These are phyloP conservation scores for Drosophila fulvimacula DNA, from an alignment of 2,888 invertebrate species.

Conservation along the genomic window DNA sequence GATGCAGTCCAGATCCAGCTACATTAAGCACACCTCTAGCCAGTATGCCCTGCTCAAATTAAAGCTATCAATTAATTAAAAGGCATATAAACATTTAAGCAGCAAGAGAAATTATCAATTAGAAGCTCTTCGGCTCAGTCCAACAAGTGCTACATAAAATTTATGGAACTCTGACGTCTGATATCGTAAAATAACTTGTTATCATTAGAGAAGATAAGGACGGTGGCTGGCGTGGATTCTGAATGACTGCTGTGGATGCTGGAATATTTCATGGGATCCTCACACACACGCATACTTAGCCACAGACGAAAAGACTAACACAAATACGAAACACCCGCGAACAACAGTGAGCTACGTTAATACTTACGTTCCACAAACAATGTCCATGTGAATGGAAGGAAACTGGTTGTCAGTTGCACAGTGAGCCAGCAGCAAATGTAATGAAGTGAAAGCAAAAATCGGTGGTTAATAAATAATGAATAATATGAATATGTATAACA, in stretches of 20 bases:
- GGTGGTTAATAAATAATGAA: no score
- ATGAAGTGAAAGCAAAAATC: background rate
- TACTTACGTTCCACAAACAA: conserved; percentile 73
- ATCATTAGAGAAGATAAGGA: conserved; percentile 67
- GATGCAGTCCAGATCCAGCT: conserved; percentile 3
- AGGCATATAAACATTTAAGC: conserved; percentile 34
- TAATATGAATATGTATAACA: no score
- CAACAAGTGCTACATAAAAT: conserved; percentile 52
- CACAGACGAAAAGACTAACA: background rate
- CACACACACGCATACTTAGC: conserved; percentile 7
- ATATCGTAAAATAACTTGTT: conserved; percentile 57
- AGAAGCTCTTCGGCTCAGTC: conserved; percentile 26
- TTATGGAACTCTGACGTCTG: conserved; percentile 40
- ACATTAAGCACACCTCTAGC: conserved; percentile 8
- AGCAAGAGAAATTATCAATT: conserved; percentile 56
- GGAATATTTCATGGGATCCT: conserved; percentile 55
- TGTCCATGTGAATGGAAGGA: conserved; percentile 76
- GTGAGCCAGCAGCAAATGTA: conserved; percentile 5
- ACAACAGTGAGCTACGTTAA: conserved; percentile 31
- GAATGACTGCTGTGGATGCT: conserved; percentile 53
- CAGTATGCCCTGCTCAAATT: background rate
- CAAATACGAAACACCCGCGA: conserved; percentile 24
- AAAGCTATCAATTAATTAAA: conserved; percentile 61
- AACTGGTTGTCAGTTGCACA: conserved; percentile 64
- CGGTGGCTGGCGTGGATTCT: conserved; percentile 13